phyloP scores from a whole-genome alignment of 2,888 invertebrate species.

The Stenolophus ochropezus region DNA sequence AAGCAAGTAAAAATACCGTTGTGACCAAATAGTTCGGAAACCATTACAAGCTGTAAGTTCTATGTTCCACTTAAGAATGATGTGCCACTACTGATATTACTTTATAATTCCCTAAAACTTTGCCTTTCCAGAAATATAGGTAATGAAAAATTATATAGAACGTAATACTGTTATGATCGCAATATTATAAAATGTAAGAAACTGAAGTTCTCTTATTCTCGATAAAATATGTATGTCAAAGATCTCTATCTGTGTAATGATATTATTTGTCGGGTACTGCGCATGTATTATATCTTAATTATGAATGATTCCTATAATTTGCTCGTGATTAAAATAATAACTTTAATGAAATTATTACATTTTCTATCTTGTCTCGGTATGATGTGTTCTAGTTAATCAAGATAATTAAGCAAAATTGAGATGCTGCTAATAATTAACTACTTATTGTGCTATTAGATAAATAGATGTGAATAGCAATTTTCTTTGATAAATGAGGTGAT shows the following conservation, averaged over 20 bases:
- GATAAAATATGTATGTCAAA: background rate
- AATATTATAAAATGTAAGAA: too few relatives aligned
- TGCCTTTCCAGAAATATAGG: too few relatives aligned
- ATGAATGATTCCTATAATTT: background rate
- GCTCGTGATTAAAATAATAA: conserved; percentile 19
- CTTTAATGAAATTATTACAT: conserved; percentile 24
- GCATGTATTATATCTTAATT: background rate
- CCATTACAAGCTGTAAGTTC: too few relatives aligned
- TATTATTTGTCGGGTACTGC: background rate
- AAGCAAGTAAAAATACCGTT: too few relatives aligned
- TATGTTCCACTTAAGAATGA: too few relatives aligned
- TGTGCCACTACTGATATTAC: too few relatives aligned
- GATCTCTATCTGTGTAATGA: background rate
- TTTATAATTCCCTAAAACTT: too few relatives aligned
- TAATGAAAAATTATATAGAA: too few relatives aligned
- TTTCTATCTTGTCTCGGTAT: conserved; percentile 4
- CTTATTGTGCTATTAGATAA: conserved; percentile 31
- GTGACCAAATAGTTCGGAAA: too few relatives aligned
- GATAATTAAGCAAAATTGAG: conserved; percentile 30
- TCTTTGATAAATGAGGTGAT: conserved; percentile 13
- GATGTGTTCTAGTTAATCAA: conserved; percentile 16
- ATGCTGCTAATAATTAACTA: conserved; percentile 6
- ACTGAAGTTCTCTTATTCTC: too few relatives aligned
- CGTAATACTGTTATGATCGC: too few relatives aligned
- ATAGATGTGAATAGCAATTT: conserved; percentile 20